phyloP scores from a whole-genome alignment of 2,113 vertebrate species.

The sheep (Ovis aries) region DNA sequence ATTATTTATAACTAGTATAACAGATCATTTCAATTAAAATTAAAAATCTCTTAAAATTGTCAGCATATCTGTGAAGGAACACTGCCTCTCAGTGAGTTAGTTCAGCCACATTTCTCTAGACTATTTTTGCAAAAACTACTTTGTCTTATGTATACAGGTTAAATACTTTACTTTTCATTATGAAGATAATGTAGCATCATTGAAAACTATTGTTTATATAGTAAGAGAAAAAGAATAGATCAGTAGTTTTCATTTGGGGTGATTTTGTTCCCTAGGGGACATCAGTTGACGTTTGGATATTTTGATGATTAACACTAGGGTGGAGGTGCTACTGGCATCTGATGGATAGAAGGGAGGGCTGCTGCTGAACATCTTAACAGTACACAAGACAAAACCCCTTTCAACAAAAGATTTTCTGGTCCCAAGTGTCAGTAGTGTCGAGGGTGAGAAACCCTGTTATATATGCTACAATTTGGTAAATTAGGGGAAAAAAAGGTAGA shows the following conservation, averaged over 20 bases:
- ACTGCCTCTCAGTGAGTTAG: background rate
- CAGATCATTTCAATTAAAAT: constrained; percentile 6
- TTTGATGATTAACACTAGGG: background rate
- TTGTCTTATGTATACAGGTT: background rate
- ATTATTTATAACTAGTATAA: background rate
- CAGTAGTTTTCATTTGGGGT: background rate
- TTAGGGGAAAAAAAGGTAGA: accelerated
- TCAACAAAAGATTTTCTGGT: background rate
- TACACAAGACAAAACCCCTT: background rate
- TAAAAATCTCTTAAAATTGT: constrained; percentile 20
- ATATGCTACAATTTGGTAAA: background rate
- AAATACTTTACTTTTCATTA: background rate
- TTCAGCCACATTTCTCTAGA: background rate
- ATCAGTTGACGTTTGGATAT: background rate
- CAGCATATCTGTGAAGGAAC: constrained; percentile 14
- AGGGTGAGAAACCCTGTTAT: background rate
- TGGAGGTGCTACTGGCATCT: background rate
- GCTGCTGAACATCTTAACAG: background rate
- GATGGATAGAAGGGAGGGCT: background rate
- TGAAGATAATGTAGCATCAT: background rate
- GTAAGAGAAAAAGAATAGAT: background rate
- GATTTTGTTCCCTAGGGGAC: background rate
- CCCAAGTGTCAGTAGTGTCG: background rate
- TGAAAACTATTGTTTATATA: background rate
- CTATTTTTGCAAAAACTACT: background rate